Conservation (phyloP, 1,140 invertebrate species). For the Dufourea novaeangliae region DNA sequence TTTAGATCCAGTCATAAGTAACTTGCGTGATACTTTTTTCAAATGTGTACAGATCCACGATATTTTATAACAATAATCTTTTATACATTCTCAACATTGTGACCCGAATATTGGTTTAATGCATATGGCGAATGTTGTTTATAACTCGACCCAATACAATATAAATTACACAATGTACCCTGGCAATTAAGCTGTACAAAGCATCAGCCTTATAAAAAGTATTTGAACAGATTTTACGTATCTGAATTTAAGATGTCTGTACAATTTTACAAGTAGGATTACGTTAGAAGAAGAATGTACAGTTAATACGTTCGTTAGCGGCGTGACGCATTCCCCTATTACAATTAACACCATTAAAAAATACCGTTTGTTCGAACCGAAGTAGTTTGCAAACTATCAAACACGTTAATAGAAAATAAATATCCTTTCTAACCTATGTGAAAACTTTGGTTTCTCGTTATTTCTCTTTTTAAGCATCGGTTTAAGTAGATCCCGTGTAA, state of each 20-base stretch:
- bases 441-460: conserved; percentile 27
- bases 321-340: neutral
- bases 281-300: conserved; percentile 35
- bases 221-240: conserved; percentile 27
- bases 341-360: conserved; percentile 4
- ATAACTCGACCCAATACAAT: neutral
- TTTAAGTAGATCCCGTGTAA: conserved; percentile 26
- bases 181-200: conserved; percentile 50
- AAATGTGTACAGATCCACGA: too few species aligned
- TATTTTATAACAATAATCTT: too few species aligned
- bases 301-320: conserved; percentile 12
- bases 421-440: conserved; percentile 19
- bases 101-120: too few species aligned
- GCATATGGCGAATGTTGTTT: too few species aligned
- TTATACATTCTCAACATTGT: too few species aligned
- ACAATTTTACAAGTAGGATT: neutral
- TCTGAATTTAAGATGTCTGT: conserved; percentile 5
- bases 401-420: conserved; percentile 47
- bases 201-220: conserved; percentile 35
- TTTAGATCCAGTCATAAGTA: too few species aligned
- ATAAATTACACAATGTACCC: neutral
- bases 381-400: conserved; percentile 30
- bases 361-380: conserved; percentile 4
- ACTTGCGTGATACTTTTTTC: too few species aligned
- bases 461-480: neutral